These are phyloP conservation scores for Oreochromis spilurus DNA, from an alignment of 2,113 vertebrate genomes.

Conservation along the genomic window DNA sequence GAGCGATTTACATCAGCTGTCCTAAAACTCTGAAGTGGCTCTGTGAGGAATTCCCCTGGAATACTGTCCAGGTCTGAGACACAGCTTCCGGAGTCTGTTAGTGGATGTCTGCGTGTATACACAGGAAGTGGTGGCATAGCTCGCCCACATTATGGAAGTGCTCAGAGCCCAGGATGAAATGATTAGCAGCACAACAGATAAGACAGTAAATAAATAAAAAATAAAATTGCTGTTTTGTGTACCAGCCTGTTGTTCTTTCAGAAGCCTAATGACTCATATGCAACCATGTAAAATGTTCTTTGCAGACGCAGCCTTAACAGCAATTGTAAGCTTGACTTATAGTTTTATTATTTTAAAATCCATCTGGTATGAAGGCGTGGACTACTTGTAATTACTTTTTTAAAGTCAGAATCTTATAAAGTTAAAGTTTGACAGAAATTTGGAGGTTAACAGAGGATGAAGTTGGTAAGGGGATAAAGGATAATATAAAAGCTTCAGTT, in stretches of 20 bases:
- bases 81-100: not conserved
- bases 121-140: not conserved
- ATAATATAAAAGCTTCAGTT: not conserved
- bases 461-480: not conserved
- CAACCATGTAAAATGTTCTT: not conserved
- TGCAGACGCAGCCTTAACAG: not conserved
- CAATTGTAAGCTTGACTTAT: not conserved
- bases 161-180: not conserved
- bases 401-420: not conserved
- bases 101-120: not conserved
- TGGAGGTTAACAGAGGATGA: not conserved
- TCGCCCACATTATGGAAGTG: not conserved
- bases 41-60: not conserved
- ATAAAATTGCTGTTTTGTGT: accelerated
- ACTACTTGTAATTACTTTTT: not conserved
- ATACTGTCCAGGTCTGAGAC: not conserved
- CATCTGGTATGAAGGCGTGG: not conserved
- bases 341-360: not conserved
- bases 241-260: not conserved
- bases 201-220: not conserved
- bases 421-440: not conserved
- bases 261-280: not conserved
- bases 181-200: not conserved
- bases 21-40: not conserved
- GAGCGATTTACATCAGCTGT: not conserved